Evolutionary conservation across 2,888 invertebrate species (phyloP), one percentile per base, ranked within the genome.

Genomic region (Vesta saturnalis): DNA sequence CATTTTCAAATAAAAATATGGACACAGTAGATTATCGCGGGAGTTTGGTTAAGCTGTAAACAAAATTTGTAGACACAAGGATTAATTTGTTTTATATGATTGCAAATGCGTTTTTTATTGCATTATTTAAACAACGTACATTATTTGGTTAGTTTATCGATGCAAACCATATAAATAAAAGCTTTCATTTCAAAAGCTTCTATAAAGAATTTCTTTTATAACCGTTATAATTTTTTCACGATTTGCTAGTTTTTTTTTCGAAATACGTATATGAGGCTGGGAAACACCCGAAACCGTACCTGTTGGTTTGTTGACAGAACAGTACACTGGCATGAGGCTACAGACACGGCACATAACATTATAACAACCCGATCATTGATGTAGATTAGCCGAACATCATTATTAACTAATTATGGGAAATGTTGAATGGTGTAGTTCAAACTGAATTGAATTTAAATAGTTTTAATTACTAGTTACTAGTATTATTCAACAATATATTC

Each of bases 311-410:
- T 72, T 72, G 74, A 71, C 67, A 66, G 69, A 56, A 62, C 59
- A 64, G 56, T 65, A 54, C 68, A 68, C 71, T 68, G 64, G 67
- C 63, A 58, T 63, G 69, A 62, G 57, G 54, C 62, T 60, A 67
- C 67, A 68, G 64, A 67, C 70, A 63, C 70, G 23, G 72, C 73
- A 74, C 75, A 79, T 74, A 78, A 77, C 77, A 77, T 77, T 79
- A 79, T 79, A 79, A 79, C 80, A 78, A 77, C 76, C 79, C 77
- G 80, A 80, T 81, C 81, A 78, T 78, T 80, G 78, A 77, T 78
- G 77, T 76, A 80, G 80, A 81, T 81, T 80, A 80, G 77, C 78
- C 77, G 74, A 76, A 74, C 78, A 78, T 80, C 79, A 81, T 82
- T 81, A 81, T 79, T 80, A 80, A 79, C 79, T 81, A 79, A 81